These are phyloP conservation scores for Apodemia hepburni DNA, from an alignment of 2,888 invertebrate species.

Conservation along the genomic window DNA sequence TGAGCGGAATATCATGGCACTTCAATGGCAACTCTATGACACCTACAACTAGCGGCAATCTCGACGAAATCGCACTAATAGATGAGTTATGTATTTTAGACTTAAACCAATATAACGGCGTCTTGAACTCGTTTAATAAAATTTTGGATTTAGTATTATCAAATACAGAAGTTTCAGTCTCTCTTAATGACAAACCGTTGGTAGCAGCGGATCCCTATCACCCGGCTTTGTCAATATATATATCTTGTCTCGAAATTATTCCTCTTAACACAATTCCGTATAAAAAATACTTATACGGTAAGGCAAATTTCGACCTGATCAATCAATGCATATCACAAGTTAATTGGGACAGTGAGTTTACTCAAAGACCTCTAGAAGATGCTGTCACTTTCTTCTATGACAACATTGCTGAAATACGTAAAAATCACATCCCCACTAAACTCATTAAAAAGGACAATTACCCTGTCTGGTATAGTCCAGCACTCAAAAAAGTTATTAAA, in stretches of 20 bases:
- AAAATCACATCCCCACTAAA: no score
- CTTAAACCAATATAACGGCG: neutral
- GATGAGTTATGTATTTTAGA: neutral
- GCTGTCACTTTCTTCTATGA: neutral
- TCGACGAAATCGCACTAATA: neutral
- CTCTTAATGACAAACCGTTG: neutral
- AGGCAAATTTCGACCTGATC: neutral
- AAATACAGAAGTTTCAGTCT: neutral
- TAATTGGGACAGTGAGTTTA: neutral
- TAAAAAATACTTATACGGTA: neutral
- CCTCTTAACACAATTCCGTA: neutral
- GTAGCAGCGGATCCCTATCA: neutral
- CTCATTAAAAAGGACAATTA: no score
- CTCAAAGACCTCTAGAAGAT: neutral
- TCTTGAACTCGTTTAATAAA: neutral
- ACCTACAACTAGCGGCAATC: no score
- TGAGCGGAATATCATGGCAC: neutral
- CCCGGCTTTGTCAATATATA: neutral
- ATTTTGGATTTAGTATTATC: conserved; percentile 3
- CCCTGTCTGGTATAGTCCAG: no score
- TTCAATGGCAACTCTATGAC: neutral
- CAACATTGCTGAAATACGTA: no score
- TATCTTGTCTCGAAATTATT: neutral
- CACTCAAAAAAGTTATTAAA: no score
- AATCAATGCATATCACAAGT: neutral